Evolutionary conservation across 1,140 invertebrate species (phyloP).

Genomic region (Halesus radiatus): DNA sequence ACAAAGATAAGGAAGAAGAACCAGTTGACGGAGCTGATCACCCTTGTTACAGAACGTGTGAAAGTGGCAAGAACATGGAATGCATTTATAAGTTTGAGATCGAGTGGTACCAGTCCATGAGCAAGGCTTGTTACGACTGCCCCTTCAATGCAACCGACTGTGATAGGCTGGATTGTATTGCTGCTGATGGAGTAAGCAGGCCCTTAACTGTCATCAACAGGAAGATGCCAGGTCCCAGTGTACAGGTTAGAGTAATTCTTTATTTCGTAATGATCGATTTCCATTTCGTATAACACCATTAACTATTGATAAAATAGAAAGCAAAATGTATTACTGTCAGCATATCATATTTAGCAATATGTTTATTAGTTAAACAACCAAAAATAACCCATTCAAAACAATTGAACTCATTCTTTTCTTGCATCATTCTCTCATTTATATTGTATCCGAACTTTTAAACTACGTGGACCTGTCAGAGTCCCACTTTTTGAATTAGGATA

Average conservation of each 20-base stretch:
- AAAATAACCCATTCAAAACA: too few relatives aligned
- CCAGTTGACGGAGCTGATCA: conserved; percentile 60
- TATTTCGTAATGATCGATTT: neutral
- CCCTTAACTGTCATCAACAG: conserved; percentile 86
- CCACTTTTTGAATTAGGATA: too few relatives aligned
- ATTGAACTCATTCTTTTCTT: too few relatives aligned
- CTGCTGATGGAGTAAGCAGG: conserved; percentile 83
- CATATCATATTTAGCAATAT: too few relatives aligned
- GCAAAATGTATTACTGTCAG: too few relatives aligned
- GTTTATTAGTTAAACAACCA: too few relatives aligned
- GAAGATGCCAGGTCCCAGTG: conserved; percentile 86
- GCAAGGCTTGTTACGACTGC: conserved; percentile 90
- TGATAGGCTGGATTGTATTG: conserved; percentile 81
- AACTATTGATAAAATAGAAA: too few relatives aligned
- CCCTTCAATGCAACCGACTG: conserved; percentile 84
- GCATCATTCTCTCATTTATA: too few relatives aligned
- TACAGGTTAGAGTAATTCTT: conserved; percentile 75
- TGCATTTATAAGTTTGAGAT: conserved; percentile 81
- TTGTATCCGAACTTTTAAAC: too few relatives aligned
- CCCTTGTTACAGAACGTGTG: conserved; percentile 69
- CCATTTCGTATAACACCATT: too few relatives aligned
- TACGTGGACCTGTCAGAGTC: too few relatives aligned
- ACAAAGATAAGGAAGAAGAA: neutral
- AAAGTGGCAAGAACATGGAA: conserved; percentile 71
- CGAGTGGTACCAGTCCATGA: conserved; percentile 87